Base-by-base conservation (phyloP, 2,113 vertebrate genomes). In the Oryzias melastigma region DNA sequence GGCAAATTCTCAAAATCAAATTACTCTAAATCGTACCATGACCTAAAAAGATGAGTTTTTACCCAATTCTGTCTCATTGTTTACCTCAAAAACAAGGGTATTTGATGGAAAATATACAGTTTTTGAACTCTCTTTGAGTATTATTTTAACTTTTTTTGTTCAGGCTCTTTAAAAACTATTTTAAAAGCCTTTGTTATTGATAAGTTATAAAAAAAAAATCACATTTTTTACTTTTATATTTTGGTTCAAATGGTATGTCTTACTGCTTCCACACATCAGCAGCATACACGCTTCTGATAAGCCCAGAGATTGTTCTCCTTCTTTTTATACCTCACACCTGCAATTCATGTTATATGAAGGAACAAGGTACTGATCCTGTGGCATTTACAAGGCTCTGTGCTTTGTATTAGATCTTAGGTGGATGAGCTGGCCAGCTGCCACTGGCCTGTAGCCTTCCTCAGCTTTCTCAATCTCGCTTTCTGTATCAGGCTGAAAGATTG, bases 341-440 rank as follows among this genome's bases (percentile, higher is more conserved):
- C 48, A 45, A 42, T 72, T 61, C 48, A 62, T 62, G n/a, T 20
- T 54, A 68, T 76, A 71, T 59, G 52, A 71, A 68, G 60, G 76
- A 75, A 82, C 5, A 76, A 71, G 57, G 44, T 43, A 61, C 50
- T 69, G 66, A 74, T 67, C 73, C 27, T 29, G 52, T 76, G 55
- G 65, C 54, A 72, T 78, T 71, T 70, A 42, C 60, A 56, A 54
- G 62, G 20, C 20, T 62, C 45, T 69, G n/a, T 47, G 53, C 51
- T 57, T 61, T 65, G 47, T 70, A 54, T 78, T 82, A 50, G 65
- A 62, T 68, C 56, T 58, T 58, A 18, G 22, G 44, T 57, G 61
- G 57, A 60, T 70, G 58, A 58, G 29, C 66, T 46, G 58, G 59
- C 53, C 24, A 53, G 46, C 65, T 49, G 52, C 41, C 62, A 40